These are phyloP conservation scores for Ornithorhynchus anatinus DNA, from an alignment of 2,113 vertebrate genomes.

Conservation along the genomic window DNA sequence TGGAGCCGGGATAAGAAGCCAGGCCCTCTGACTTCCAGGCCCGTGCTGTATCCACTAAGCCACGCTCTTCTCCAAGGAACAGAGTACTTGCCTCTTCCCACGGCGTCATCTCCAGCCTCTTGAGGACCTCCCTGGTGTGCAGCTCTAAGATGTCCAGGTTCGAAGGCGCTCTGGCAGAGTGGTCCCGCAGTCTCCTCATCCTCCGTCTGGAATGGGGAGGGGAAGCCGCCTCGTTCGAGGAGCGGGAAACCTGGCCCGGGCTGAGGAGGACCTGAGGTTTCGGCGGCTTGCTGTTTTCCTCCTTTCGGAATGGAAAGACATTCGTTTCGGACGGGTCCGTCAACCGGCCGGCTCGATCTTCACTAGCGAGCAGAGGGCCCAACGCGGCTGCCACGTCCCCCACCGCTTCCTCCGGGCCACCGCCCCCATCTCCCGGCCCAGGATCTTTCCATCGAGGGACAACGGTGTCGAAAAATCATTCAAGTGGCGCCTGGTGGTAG, in stretches of 20 bases:
- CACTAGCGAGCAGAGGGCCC: no score
- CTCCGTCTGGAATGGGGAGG: conserved; percentile 82
- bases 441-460: no score
- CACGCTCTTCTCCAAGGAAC: neutral
- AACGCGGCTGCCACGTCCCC: no score
- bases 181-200: conserved; percentile 87
- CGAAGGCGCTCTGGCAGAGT: conserved; percentile 82
- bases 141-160: conserved; percentile 94
- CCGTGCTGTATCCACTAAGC: no score
- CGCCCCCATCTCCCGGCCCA: no score
- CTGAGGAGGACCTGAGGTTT: conserved; percentile 91
- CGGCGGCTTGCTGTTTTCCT: conserved; percentile 86
- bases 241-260: conserved; percentile 81
- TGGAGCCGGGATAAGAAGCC: no score
- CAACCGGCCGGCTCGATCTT: no score
- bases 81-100: conserved; percentile 84
- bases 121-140: conserved; percentile 92
- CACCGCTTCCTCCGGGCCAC: no score
- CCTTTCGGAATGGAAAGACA: conserved; percentile 73
- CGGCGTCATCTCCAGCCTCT: conserved; percentile 89
- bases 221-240: conserved; percentile 79
- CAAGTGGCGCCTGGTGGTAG: no score
- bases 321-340: conserved; percentile 40
- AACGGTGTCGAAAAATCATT: no score
- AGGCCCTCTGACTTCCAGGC: no score